Evolutionary conservation across 2,113 vertebrate species (phyloP).

Genomic region (Formicarius rufipectus): DNA sequence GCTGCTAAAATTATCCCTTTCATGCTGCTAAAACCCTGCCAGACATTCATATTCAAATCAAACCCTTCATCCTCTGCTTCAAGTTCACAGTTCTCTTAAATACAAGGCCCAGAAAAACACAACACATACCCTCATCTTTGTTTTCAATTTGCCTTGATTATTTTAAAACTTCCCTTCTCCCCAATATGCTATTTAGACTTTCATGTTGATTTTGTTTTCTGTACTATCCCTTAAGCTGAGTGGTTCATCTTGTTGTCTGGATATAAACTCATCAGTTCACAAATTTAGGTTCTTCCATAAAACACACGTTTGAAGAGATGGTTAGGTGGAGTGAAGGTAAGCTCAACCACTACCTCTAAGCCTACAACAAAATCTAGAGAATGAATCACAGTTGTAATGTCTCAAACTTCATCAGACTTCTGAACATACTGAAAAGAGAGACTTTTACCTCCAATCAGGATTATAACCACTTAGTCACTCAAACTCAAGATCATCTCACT

Average conservation of each 20-base stretch:
- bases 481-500: neutral
- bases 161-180: neutral
- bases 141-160: neutral
- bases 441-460: neutral
- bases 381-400: neutral
- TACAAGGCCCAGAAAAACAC: neutral
- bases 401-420: neutral
- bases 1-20: conserved; percentile 46
- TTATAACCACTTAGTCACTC: neutral
- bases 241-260: neutral
- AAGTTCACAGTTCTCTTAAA: conserved; percentile 1
- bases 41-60: conserved; percentile 41
- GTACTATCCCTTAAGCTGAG: neutral
- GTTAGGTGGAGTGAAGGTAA: neutral
- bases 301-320: neutral
- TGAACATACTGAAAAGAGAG: neutral
- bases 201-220: neutral
- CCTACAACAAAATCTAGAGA: neutral
- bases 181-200: neutral
- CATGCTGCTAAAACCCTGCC: neutral
- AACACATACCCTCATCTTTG: neutral
- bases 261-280: neutral
- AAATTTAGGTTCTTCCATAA: neutral
- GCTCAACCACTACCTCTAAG: neutral
- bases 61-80: neutral